Percentiles rank a stretch among this genome's conserved stretches.
Conservation (phyloP, 92 coral and sea anemone species). For the Umimayanthus kanabou region DNA sequence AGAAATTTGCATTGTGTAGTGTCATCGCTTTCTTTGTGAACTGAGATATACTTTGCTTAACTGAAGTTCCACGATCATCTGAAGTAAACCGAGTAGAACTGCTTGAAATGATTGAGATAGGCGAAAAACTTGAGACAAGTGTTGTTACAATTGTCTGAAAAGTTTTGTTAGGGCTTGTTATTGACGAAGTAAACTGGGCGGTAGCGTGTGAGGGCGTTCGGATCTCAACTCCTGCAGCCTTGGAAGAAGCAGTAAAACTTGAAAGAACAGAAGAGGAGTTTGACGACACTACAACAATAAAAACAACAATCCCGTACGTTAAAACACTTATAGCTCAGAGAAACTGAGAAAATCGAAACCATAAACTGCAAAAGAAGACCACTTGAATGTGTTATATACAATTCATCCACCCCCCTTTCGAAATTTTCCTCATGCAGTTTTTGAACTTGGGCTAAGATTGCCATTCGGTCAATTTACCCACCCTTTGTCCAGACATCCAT, state of each 20-base stretch:
- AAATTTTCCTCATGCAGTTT: no score
- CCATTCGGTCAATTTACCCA: no score
- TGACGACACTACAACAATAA: not conserved
- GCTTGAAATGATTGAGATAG: not conserved
- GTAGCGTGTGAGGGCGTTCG: not conserved
- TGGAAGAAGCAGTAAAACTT: not conserved
- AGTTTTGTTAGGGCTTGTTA: not conserved
- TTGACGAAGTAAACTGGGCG: not conserved
- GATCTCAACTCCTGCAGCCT: not conserved
- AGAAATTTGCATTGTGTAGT: not conserved
- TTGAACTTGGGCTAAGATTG: no score
- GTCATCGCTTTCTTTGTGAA: not conserved
- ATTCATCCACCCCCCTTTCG: no score
- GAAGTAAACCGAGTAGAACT: not conserved
- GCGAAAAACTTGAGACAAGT: not conserved
- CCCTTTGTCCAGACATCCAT: no score
- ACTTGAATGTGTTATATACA: no score
- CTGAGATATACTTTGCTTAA: not conserved
- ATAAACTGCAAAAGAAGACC: no score
- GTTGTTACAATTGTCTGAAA: not conserved
- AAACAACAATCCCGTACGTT: not conserved
- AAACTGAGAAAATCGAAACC: no score
- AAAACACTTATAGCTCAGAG: not conserved
- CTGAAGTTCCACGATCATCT: not conserved
- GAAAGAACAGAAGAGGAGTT: not conserved